Evolutionary conservation across 2,888 invertebrate species (phyloP).

Genomic region (Stenolophus ochropezus): DNA sequence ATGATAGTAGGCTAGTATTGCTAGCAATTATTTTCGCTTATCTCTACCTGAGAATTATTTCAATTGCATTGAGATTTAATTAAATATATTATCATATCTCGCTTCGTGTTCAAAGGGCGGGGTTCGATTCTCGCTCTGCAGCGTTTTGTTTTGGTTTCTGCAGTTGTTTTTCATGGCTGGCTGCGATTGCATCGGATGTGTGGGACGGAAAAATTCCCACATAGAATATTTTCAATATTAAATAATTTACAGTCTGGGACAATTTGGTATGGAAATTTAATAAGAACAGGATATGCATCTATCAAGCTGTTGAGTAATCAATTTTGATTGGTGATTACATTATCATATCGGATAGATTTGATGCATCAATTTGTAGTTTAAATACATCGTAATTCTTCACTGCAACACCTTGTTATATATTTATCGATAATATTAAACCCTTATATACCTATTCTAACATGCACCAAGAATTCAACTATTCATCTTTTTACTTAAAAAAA

Average conservation of each 20-base stretch:
- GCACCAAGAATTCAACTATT: too few relatives aligned
- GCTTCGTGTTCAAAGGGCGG: slow-evolving; percentile 44
- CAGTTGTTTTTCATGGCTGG: background rate
- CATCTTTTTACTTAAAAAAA: too few relatives aligned
- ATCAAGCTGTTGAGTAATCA: background rate
- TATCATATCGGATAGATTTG: background rate
- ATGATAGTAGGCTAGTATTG: background rate
- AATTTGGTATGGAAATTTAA: background rate
- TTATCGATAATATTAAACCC: background rate
- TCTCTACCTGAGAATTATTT: slow-evolving; percentile 42
- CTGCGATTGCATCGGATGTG: background rate
- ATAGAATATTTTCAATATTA: background rate
- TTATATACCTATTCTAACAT: too few relatives aligned
- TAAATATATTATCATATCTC: slow-evolving; percentile 56
- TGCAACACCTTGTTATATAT: background rate
- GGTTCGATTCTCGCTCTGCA: slow-evolving; percentile 23
- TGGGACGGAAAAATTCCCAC: background rate
- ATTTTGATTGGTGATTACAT: background rate
- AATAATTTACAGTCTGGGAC: background rate
- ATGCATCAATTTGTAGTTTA: background rate
- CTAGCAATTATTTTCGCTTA: slow-evolving; percentile 10
- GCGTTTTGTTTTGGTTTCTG: background rate
- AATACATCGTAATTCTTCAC: background rate
- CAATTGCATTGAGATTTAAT: slow-evolving; percentile 53
- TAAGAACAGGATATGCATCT: background rate